These are phyloP conservation scores for Heteromormyrus szaboi DNA, from an alignment of 2,797 vertebrate genomes.

Conservation along the genomic window DNA sequence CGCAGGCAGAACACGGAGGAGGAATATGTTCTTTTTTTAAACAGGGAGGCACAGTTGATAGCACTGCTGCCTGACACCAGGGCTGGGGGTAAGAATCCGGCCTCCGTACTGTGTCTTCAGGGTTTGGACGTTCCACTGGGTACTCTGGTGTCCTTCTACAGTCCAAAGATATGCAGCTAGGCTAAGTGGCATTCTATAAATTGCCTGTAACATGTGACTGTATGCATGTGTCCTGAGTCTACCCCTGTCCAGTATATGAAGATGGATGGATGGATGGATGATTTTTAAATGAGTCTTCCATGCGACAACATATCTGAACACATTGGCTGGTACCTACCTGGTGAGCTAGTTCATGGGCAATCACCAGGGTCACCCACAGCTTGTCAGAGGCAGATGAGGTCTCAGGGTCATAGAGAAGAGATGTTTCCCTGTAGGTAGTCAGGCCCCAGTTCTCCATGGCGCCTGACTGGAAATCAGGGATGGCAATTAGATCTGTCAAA, in stretches of 20 bases:
- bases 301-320: neutral
- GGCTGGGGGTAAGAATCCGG: neutral
- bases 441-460: constrained; percentile 81
- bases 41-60: neutral
- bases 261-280: neutral
- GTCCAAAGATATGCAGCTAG: neutral
- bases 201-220: neutral
- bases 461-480: constrained; percentile 68
- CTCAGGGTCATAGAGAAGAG: constrained; percentile 63
- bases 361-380: constrained; percentile 69
- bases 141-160: neutral
- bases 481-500: constrained; percentile 67
- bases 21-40: neutral
- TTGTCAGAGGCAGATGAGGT: constrained; percentile 66
- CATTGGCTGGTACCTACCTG: constrained; percentile 51
- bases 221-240: neutral
- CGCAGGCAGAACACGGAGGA: neutral
- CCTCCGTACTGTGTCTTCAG: neutral
- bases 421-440: constrained; percentile 68
- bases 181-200: neutral
- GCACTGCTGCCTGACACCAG: neutral
- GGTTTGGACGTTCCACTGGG: neutral
- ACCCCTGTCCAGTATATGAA: neutral
- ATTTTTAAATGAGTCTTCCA: neutral
- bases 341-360: constrained; percentile 71